Evolutionary conservation across 1,140 invertebrate species (phyloP), one percentile per base, ranked within the genome.

Genomic region (Teleogryllus occipitalis): DNA sequence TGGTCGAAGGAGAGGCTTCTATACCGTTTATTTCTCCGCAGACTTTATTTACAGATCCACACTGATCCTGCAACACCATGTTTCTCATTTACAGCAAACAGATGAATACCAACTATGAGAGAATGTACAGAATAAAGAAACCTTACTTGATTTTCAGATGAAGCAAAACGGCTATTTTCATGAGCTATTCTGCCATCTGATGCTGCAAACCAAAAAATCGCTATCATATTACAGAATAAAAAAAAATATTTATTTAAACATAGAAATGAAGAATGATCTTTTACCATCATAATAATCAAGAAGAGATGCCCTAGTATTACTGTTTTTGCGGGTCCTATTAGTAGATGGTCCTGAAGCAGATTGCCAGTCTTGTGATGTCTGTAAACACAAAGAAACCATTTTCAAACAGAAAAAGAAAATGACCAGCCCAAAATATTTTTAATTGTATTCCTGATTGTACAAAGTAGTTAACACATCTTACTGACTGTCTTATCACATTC

Each of bases 241-340:
- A 39, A 12, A 75, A 18, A 1, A 21, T 21, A 77, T 6, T 48
- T 54, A 21, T n/a, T 21, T 77, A 14, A 47, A 21, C 8, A 21
- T 21, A 77, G 8, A 4, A 21, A 21, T 77, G 0, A 54, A 8
- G 10, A 46, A 39, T 21, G 18, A 48, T 15, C 22, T 49, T 48
- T 47, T 48, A 77, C 47, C 6, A 54, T 77, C 76, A 77, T 21
- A 77, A 48, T 48, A 49, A 48, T 77, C 76, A 48, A 77, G 76
- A 12, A 21, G 48, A 8, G 76, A 47, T 48, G 76, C 22, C 21
- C 48, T 47, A 77, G 76, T 77, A 49, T 77, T 77, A 77, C 76
- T 77, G 47, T 39, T 77, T 48, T 77, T 77, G 21, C 76, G 76
- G 47, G 76, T 54, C 48, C 76, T 47, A 77, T 8, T 77, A 14